Evolutionary conservation across 2,888 invertebrate species (phyloP).

Genomic region (Drosophila testacea): DNA sequence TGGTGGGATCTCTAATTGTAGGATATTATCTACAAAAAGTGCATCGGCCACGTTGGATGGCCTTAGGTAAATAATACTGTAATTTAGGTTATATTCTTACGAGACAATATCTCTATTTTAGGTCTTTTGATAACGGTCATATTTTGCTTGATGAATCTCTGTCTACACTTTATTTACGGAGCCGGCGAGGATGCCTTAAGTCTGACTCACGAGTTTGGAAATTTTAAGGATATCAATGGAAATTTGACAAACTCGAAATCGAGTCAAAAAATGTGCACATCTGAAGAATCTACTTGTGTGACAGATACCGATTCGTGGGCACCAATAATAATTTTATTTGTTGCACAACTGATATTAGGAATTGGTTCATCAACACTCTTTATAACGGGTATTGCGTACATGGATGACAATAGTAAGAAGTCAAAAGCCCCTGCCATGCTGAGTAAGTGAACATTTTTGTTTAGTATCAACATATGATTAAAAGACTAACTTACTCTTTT

Average conservation of each 20-base stretch:
- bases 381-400: slow-evolving; percentile 89
- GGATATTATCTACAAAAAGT: slow-evolving; percentile 90
- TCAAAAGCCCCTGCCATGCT: slow-evolving; percentile 89
- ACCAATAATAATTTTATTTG: slow-evolving; percentile 86
- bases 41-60: slow-evolving; percentile 90
- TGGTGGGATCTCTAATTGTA: slow-evolving; percentile 88
- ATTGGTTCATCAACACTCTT: slow-evolving; percentile 89
- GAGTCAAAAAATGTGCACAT: slow-evolving; percentile 9
- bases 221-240: slow-evolving; percentile 64
- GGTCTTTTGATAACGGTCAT: slow-evolving; percentile 87
- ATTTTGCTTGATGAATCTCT: slow-evolving; percentile 88
- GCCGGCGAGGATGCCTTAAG: slow-evolving; percentile 88
- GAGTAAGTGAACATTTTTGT: slow-evolving; percentile 84
- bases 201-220: slow-evolving; percentile 87
- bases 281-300: slow-evolving; percentile 28
- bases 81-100: not conserved
- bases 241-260: slow-evolving; percentile 66
- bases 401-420: slow-evolving; percentile 90
- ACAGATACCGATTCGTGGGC: slow-evolving; percentile 79
- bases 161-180: slow-evolving; percentile 89
- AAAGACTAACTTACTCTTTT: too few relatives aligned
- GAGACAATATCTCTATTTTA: slow-evolving; percentile 22
- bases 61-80: slow-evolving; percentile 84
- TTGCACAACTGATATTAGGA: slow-evolving; percentile 89
- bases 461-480: too few relatives aligned